Base-by-base conservation (phyloP, 2,888 invertebrate species). In the Rhorus exstirpatorius region DNA sequence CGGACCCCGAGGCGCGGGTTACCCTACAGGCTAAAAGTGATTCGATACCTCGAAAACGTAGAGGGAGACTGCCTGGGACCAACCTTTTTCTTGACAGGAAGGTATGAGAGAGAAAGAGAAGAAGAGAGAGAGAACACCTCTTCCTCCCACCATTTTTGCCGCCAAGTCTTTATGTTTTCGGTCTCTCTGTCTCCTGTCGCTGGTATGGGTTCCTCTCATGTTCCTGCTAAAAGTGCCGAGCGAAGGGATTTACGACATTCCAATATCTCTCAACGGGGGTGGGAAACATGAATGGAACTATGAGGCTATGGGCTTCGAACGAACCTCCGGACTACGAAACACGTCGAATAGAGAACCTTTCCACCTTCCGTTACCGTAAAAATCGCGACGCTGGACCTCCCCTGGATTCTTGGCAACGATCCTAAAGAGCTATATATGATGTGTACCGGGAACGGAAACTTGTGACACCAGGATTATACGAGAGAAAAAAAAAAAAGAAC, bases 201-300 rank as follows among this genome's bases (percentile, higher is more conserved):
- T 19, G 61, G n/a, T 26, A 17, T 14, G 26, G 10, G 8, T 19
- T 63, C 41, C 35, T 76, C 68, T 68, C 67, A 60, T 72, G 68
- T 65, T 78, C 63, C 78, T 83, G 61, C 78, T 75, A 81, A 77
- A 67, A 76, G 65, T 71, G 55, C 70, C 61, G 82, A 78, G 81
- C 75, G 76, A 74, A 76, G 80, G 85, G 87, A 91, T 91, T 89
- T 89, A 88, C 87, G 88, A 87, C 88, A 88, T 89, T 88, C 88
- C 88, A 79, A 87, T 82, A 86, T 83, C 81, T 72, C 84, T 58
- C 79, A 60, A 61, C 79, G 70, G 79, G 76, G 46, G 67, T 51
- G 80, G 49, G 81, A 85, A 74, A 67, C 86, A 86, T 89, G 90
- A 89, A 90, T 90, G 90, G 88, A 85, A 63, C 38, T 58, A 51